A percentile compares a stretch with the other conserved stretches of the same genome.
These are phyloP conservation scores for Chrysocyon brachyurus DNA, from an alignment of 2,797 vertebrate genomes.

Conservation along the genomic window DNA sequence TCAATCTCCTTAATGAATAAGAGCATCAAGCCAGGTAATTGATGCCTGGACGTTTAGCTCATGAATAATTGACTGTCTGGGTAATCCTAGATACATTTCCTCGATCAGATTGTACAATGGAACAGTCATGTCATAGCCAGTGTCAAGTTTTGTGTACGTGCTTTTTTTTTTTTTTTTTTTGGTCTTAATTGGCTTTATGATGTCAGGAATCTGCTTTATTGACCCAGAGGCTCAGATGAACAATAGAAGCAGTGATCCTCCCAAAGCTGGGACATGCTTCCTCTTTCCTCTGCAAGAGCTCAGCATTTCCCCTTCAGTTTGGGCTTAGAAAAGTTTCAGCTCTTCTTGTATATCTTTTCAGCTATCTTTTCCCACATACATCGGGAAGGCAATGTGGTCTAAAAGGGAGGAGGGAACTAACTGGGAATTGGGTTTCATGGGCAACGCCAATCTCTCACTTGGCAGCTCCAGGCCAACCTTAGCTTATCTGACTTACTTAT, in stretches of 20 bases:
- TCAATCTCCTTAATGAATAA: slow-evolving; percentile 98
- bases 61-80: slow-evolving; percentile 98
- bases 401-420: background rate
- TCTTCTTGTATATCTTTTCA: slow-evolving; percentile 62
- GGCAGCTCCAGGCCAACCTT: background rate
- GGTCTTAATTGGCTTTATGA: slow-evolving; percentile 74
- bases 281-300: background rate
- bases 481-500: background rate
- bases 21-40: slow-evolving; percentile 96
- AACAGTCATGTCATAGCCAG: slow-evolving; percentile 85
- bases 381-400: slow-evolving; percentile 64
- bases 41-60: slow-evolving; percentile 94
- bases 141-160: background rate
- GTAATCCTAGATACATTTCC: slow-evolving; percentile 94
- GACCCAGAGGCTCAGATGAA: slow-evolving; percentile 48
- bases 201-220: slow-evolving; percentile 77
- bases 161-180: background rate
- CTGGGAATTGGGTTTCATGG: slow-evolving; percentile 59
- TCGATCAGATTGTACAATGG: slow-evolving; percentile 93
- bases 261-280: background rate
- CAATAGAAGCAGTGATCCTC: slow-evolving; percentile 54
- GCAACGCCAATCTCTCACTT: slow-evolving; percentile 59
- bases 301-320: background rate
- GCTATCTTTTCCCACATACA: slow-evolving; percentile 83
- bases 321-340: slow-evolving; percentile 58